Percentiles rank a stretch among this genome's conserved stretches.
phyloP scores from a whole-genome alignment of 2,113 vertebrate genomes.

The Eublepharis macularius region DNA sequence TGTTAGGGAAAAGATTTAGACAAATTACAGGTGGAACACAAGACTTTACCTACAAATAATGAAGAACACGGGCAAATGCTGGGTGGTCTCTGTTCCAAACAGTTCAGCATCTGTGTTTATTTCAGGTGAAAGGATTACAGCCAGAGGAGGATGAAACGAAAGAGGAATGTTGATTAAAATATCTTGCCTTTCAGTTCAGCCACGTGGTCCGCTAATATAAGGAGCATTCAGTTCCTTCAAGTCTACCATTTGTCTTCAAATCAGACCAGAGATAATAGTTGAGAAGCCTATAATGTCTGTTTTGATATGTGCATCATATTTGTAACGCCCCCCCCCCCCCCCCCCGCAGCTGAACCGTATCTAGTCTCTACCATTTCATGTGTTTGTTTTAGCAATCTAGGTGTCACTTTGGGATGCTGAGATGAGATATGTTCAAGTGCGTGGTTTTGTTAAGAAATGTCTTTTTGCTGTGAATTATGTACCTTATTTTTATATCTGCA shows the following conservation, averaged over 20 bases:
- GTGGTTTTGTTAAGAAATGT: slow-evolving; percentile 37
- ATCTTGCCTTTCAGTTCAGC: slow-evolving; percentile 2
- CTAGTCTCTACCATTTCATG: background rate
- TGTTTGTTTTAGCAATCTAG: slow-evolving; percentile 31
- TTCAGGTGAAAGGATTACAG: slow-evolving; percentile 13
- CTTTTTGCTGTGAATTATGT: slow-evolving; percentile 31
- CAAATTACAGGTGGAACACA: slow-evolving; percentile 66
- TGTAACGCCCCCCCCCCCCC: background rate
- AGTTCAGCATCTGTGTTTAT: slow-evolving; percentile 35
- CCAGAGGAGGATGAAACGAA: slow-evolving; percentile 1
- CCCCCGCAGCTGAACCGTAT: background rate
- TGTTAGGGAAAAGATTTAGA: slow-evolving; percentile 69
- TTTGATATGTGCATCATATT: background rate
- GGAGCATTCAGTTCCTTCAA: slow-evolving; percentile 13
- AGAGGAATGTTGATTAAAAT: slow-evolving; percentile 16
- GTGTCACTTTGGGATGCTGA: slow-evolving; percentile 10
- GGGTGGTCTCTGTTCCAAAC: slow-evolving; percentile 55
- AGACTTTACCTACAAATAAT: slow-evolving; percentile 56
- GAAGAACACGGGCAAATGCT: slow-evolving; percentile 32
- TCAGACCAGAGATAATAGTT: slow-evolving; percentile 25
- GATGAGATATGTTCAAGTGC: slow-evolving; percentile 6
- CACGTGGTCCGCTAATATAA: background rate
- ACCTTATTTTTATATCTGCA: slow-evolving; percentile 60
- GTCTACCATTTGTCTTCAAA: slow-evolving; percentile 40
- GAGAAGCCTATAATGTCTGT: background rate